These are phyloP conservation scores for Andrena camellia DNA, from an alignment of 2,888 invertebrate genomes.

Conservation along the genomic window DNA sequence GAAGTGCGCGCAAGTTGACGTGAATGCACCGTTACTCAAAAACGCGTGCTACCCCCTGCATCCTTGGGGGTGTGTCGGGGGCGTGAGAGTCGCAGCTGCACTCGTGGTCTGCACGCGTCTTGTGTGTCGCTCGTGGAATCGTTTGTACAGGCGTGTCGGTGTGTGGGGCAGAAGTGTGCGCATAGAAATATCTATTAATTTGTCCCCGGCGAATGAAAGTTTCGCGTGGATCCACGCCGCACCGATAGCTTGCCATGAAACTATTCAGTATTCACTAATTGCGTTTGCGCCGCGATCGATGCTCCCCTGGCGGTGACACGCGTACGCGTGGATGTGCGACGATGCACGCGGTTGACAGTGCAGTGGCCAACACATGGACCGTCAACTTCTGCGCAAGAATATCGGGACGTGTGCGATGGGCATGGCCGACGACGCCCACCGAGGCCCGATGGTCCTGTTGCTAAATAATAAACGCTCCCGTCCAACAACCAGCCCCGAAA, in stretches of 20 bases:
- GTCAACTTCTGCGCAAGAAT: conserved; percentile 26
- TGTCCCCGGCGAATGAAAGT: too few species aligned
- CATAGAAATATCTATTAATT: conserved; percentile 12
- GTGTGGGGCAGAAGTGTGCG: background rate
- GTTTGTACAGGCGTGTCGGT: conserved; percentile 1
- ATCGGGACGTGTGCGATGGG: conserved; percentile 43
- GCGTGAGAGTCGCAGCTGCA: conserved; percentile 79
- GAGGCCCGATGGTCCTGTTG: conserved; percentile 43
- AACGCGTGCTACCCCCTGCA: conserved; percentile 74
- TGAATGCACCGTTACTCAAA: conserved; percentile 38
- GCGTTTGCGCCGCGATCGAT: conserved; percentile 8
- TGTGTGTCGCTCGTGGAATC: conserved; percentile 33
- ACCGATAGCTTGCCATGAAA: background rate
- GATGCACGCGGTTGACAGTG: background rate
- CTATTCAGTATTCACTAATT: background rate
- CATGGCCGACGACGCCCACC: conserved; percentile 60
- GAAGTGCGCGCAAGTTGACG: conserved; percentile 23
- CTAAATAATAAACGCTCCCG: conserved; percentile 62
- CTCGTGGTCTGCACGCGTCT: conserved; percentile 69
- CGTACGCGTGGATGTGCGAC: conserved; percentile 3
- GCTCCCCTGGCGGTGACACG: conserved; percentile 23
- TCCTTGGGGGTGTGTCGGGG: conserved; percentile 81
- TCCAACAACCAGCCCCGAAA: conserved; percentile 37
- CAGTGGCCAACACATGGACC: background rate
- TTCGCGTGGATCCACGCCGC: background rate